A percentile compares a stretch with the other conserved stretches of the same genome.
phyloP scores from a whole-genome alignment of 2,113 vertebrate genomes.

The Rynchops niger region DNA sequence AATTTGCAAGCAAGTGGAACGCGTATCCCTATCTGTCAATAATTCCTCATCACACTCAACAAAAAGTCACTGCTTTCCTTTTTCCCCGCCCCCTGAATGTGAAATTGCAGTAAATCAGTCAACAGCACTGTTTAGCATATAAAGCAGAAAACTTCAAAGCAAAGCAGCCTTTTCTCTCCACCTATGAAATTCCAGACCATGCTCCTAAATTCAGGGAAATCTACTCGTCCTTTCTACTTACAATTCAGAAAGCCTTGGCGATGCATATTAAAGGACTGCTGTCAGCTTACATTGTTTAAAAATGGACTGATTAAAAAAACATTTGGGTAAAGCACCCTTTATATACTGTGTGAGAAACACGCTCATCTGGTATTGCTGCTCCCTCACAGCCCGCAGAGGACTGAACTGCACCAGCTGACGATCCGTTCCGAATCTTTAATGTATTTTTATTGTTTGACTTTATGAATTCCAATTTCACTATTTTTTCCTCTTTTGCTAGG shows the following conservation, averaged over 20 bases:
- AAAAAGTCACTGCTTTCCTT: constrained; percentile 7
- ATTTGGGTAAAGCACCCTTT: neutral
- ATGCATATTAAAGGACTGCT: constrained; percentile 45
- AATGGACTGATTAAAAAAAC: constrained; percentile 26
- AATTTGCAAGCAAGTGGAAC: constrained; percentile 49
- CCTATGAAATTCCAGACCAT: constrained; percentile 37
- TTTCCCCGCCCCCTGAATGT: constrained; percentile 6
- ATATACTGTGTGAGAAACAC: neutral
- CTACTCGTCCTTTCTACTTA: neutral
- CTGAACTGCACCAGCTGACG: neutral
- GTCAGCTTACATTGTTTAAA: constrained; percentile 31
- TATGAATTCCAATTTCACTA: neutral
- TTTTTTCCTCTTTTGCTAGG: neutral
- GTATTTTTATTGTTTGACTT: neutral
- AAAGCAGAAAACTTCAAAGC: constrained; percentile 37
- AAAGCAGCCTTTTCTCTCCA: neutral
- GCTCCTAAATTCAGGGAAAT: constrained; percentile 8
- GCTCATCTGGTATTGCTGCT: neutral
- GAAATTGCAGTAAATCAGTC: constrained; percentile 44
- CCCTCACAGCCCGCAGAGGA: neutral
- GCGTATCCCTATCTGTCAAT: constrained; percentile 1
- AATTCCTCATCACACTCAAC: constrained; percentile 41
- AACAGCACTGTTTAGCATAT: constrained; percentile 45
- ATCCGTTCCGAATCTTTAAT: neutral
- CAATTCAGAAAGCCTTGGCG: neutral